These are phyloP conservation scores for Allacma fusca DNA, from an alignment of 2,888 invertebrate species.

Conservation along the genomic window DNA sequence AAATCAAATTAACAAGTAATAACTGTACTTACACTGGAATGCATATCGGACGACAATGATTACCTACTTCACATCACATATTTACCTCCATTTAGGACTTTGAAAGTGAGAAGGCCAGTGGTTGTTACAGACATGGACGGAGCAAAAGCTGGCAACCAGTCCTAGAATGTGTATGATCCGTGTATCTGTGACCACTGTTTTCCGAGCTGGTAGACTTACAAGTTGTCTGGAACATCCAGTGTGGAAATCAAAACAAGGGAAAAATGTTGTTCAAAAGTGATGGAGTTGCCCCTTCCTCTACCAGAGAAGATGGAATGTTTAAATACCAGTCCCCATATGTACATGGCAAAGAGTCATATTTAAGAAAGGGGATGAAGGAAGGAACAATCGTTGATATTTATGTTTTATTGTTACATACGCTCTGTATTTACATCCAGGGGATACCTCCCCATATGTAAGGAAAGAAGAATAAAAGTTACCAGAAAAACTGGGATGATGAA, in stretches of 20 bases:
- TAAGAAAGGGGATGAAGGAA: not conserved
- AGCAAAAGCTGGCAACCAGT: not conserved
- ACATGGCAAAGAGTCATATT: not conserved
- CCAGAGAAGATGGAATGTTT: constrained; percentile 23
- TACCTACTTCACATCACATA: not conserved
- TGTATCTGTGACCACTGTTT: too few relatives aligned
- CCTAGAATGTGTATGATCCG: too few relatives aligned
- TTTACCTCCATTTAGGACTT: not conserved
- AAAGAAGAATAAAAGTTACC: not conserved
- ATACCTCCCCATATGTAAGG: too few relatives aligned
- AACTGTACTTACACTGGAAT: not conserved
- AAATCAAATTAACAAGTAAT: constrained; percentile 12
- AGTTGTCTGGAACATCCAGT: not conserved
- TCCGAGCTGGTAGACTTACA: too few relatives aligned
- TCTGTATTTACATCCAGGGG: not conserved
- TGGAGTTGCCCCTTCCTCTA: constrained; percentile 20
- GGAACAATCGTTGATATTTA: not conserved
- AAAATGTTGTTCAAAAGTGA: not conserved
- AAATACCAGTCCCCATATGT: constrained; percentile 17
- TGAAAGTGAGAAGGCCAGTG: too few relatives aligned
- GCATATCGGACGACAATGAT: constrained; percentile 8
- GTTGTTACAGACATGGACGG: too few relatives aligned
- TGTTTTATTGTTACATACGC: not conserved
- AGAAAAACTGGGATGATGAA: not conserved
- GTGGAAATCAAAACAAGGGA: constrained; percentile 1